Base-by-base conservation (phyloP, 2,113 vertebrate genomes). In the Sander vitreus region DNA sequence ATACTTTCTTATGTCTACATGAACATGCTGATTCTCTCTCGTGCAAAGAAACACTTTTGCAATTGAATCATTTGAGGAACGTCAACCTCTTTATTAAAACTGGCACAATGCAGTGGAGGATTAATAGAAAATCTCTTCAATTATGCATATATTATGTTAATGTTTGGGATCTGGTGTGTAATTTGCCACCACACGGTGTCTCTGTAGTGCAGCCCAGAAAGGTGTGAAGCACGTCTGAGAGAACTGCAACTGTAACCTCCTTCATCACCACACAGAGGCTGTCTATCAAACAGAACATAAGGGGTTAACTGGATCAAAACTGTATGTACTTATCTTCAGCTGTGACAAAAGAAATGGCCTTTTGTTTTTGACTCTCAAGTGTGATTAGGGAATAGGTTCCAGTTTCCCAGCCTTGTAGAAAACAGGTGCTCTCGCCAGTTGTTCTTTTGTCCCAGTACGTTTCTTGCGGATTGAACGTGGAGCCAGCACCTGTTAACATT, bases 351-450 rank as follows among this genome's bases (percentile, higher is more conserved):
- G 55, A 57, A 62, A 73, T 27, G 62, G 25, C 15, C 43, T 78
- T 81, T 87, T 83, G 80, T 85, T 80, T 78, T 68, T 62, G 30
- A 66, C 64, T 83, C 82, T 76, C 27, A 3, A 48, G 73, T 73
- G 73, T 70, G 76, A 87, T 85, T 76, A 79, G 67, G 88, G 54
- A 76, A 67, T 14, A 55, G 51, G 88, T 80, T 90, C 84, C 81
- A 71, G 83, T 91, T 93, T 91, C 85, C 81, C 86, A 84, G 86
- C 85, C 66, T 60, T 79, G 81, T 19, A 66, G 81, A 72, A 70
- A 92, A 92, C 93, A 93, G 93, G 89, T 93, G 93, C 62, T 59
- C 50, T 12, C 19, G 18, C 87, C 92, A 94, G 92, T 93, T 93
- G 91, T 91, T 92, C 91, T 59, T 85, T 86, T 76, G 76, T 87